Base-by-base conservation (phyloP, 1,140 invertebrate species). In the Patella vulgata region DNA sequence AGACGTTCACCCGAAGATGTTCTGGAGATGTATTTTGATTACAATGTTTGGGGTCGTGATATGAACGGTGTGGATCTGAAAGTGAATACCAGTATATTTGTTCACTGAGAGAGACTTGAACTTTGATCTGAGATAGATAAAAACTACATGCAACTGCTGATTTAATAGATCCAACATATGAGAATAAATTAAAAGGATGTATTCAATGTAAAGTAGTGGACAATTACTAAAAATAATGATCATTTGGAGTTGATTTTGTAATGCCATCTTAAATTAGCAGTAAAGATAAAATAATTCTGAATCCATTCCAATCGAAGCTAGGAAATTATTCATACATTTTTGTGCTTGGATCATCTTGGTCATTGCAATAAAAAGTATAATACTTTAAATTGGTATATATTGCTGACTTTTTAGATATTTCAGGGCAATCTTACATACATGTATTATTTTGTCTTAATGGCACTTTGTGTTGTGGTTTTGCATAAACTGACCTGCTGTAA, bases 1-100 rank as follows among this genome's bases (percentile, higher is more conserved):
- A n/a, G 25, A 14, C 25, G 27, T 14, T 12, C 14, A 23, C 33
- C 52, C 0, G 52, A 54, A 14, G 36, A 21, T 21, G 33, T 64
- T 28, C 59, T 58, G 40, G 33, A 30, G 23, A 47, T 64, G 0
- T 64, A 64, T 50, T 64, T 53, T n/a, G 62, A 64, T 25, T 64
- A 44, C 33, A 14, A 46, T 48, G 62, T 53, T 4, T 51, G 54
- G 23, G 62, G 56, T 3, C 3, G 33, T 12, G 47, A 58, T 12
- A 36, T 44, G 21, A 56, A 53, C n/a, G 36, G 59, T 9, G 62
- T 64, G 3, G 62, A 64, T 43, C 48, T 64, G 11, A 47, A 50
- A 4, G 62, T 43, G 17, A 64, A 64, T 48, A 64, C 62, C 27
- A 46, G 30, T 27, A 64, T 64, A 23, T 64, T 64, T 28, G 62